Base-by-base conservation (phyloP, 2,797 vertebrate species). In the Bryconaethiops microstoma region DNA sequence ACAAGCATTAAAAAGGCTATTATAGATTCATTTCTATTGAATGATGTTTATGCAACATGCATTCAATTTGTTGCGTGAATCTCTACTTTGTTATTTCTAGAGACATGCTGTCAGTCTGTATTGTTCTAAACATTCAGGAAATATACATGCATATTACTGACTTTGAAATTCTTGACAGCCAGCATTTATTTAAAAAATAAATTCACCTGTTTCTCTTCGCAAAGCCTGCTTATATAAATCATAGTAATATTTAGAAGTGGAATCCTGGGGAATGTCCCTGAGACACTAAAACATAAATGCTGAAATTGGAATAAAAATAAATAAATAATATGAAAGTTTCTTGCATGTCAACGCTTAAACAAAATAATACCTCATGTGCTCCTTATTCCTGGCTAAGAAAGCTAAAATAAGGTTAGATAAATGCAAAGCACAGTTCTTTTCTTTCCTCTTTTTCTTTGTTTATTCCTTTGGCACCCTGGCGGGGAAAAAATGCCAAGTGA, bases 381-480 rank as follows among this genome's bases (percentile, higher is more conserved):
- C 57, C 68, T 74, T 85, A 73, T 83, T 52, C 50, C n/a, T 62
- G 39, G 63, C 29, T 72, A 71, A 39, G 70, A 2, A 77, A 68
- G 72, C 67, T 77, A 39, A 83, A 83, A 82, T 54, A 16, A 80
- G 6, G 29, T 17, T 21, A 45, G 63, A 69, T 13, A 63, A 70
- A 81, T 63, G 64, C 42, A 81, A 59, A 67, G 76, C 79, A 64
- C 76, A 65, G 82, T 59, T 81, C 39, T 78, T 73, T 68, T 45
- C 17, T 1, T 69, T 83, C n/a, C 23, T 54, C 72, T 83, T 63
- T 74, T 85, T 75, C 86, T 88, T 78, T 73, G 74, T 80, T 80
- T 83, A 81, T 76, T 86, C 65, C 19, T 59, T 72, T 35, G 75
- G 78, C 82, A 82, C 72, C 35, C 63, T 81, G 77, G 77, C 12